Evolutionary conservation across 2,888 invertebrate species (phyloP), one percentile per base, ranked within the genome.

Genomic region (Tipula confusa): DNA sequence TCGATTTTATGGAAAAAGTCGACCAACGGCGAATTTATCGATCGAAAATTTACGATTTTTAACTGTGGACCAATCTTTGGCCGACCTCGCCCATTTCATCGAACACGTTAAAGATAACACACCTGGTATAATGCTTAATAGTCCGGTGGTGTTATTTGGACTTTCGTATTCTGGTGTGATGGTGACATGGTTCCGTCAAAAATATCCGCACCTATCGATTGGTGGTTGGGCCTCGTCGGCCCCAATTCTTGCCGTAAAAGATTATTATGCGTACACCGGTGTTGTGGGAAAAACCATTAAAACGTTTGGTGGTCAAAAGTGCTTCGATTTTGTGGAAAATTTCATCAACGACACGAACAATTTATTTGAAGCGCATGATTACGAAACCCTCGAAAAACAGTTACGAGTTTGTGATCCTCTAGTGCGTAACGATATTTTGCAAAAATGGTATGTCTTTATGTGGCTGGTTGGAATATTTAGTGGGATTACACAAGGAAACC

Each of bases 1-100:
- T 87, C 90, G 95, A 85, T 95, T 91, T 87, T 95, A 95, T 86
- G 95, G 95, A 2, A 87, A 90, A 64, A 94, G 93, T 84, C 91
- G 90, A 85, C 95, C 95, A 0, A 92, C 92, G 29, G 85, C 85
- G 6, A 15, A 64, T 64, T 6, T 64, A 18, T 64, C 64, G 9
- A 87, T 91, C 0, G 91, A 91, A 85, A 93, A 92, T 86, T 88
- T 94, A 7, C 90, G 92, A 82, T 93, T 92, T 86, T 87, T 94
- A 18, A 92, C 90, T 87, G 92, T 93, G 0, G 93, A 92, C 83
- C 94, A 94, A 87, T 93, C 94, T 0, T 87, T 94, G 11, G 93
- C 92, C 0, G 94, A 94, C 87, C 89, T 94, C 9, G 93, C 93
- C 0, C 90, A 92, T 86, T 93, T 93, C 85, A 93, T 94, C 84